Evolutionary conservation across 1,140 invertebrate genomes (phyloP).

Genomic region (Trichonephila clavipes): DNA sequence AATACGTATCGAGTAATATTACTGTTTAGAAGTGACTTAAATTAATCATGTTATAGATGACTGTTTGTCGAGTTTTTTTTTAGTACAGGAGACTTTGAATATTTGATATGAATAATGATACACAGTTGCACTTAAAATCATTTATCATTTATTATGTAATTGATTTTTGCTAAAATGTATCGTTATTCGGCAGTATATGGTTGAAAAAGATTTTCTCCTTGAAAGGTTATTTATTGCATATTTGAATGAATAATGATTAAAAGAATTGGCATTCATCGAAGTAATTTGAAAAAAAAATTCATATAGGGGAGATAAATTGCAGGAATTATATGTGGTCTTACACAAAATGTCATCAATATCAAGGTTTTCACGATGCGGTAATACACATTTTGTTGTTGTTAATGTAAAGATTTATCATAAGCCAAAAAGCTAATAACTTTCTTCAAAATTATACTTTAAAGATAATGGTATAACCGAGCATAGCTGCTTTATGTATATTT

Average conservation of each 20-base stretch:
- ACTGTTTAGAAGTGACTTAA: background rate
- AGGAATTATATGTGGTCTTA: too few relatives aligned
- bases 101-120: background rate
- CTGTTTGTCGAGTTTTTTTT: background rate
- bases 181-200: background rate
- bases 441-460: too few relatives aligned
- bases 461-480: too few relatives aligned
- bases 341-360: too few relatives aligned
- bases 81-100: background rate
- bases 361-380: too few relatives aligned
- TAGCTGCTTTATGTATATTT: too few relatives aligned
- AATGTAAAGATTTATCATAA: too few relatives aligned
- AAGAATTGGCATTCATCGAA: background rate
- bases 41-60: background rate
- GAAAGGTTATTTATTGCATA: background rate
- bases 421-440: too few relatives aligned
- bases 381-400: too few relatives aligned
- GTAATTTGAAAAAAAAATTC: too few relatives aligned
- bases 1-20: background rate
- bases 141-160: constrained; percentile 14
- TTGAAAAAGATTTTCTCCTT: background rate
- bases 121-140: background rate
- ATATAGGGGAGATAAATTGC: too few relatives aligned
- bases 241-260: background rate
- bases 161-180: background rate